Conservation (phyloP, 2,113 vertebrate genomes). For the Thinocorus orbignyianus region DNA sequence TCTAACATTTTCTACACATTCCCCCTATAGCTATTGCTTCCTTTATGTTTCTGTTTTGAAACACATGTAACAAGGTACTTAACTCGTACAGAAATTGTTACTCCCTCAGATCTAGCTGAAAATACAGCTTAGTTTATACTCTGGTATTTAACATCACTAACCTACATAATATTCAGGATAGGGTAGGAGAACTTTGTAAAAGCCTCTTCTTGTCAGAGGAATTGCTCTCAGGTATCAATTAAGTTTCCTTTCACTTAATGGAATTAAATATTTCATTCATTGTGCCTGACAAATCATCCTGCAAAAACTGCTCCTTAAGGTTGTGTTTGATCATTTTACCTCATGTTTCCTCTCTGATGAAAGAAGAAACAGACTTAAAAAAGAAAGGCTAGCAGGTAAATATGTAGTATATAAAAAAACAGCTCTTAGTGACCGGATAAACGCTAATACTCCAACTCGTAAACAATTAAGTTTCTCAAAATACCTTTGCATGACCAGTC, state of each 20-base stretch:
- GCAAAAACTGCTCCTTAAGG: neutral
- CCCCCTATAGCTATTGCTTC: neutral
- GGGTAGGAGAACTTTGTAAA: neutral
- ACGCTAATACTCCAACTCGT: neutral
- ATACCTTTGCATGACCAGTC: neutral
- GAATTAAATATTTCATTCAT: neutral
- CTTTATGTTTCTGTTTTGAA: neutral
- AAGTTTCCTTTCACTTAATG: conserved; percentile 5
- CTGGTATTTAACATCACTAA: neutral
- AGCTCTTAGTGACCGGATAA: neutral
- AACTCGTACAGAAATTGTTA: neutral
- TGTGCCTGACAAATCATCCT: conserved; percentile 3
- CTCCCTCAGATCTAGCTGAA: neutral
- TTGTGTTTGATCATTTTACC: neutral
- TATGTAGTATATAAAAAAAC: neutral
- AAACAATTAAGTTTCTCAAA: neutral
- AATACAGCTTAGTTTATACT: neutral
- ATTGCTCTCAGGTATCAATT: neutral
- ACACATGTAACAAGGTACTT: neutral
- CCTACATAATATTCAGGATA: neutral
- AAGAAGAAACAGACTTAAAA: neutral
- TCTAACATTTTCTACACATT: neutral
- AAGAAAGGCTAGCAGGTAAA: neutral
- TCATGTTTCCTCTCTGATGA: neutral
- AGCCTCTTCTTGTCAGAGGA: neutral